Evolutionary conservation across 2,797 vertebrate species (phyloP).

Genomic region (Catamblyrhynchus diadema): DNA sequence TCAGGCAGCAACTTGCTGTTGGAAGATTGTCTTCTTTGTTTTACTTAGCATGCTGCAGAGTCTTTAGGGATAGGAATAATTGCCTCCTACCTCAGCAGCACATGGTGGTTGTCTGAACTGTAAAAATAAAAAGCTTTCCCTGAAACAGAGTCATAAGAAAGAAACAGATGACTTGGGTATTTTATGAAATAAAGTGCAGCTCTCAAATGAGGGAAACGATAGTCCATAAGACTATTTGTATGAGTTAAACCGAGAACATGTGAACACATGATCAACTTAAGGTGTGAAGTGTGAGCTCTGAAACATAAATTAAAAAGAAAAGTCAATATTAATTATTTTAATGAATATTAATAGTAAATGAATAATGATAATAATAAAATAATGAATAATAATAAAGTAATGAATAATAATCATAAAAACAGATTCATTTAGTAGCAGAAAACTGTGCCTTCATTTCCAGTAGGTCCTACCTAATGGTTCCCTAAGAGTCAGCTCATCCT

Average conservation of each 20-base stretch:
- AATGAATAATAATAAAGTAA: too few relatives aligned
- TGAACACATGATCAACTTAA: not conserved
- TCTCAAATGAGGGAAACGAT: not conserved
- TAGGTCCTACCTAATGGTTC: not conserved
- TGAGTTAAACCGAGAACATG: not conserved
- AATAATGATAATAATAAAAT: too few relatives aligned
- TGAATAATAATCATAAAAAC: too few relatives aligned
- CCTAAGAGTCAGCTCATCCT: not conserved
- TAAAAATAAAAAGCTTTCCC: not conserved
- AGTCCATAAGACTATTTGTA: not conserved
- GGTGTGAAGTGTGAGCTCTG: not conserved
- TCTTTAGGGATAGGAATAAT: not conserved
- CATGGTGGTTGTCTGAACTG: not conserved
- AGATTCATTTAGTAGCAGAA: not conserved
- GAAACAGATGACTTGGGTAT: not conserved
- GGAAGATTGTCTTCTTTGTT: not conserved
- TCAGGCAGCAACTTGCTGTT: slow-evolving; percentile 23
- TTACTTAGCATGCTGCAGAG: not conserved
- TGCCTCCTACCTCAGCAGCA: not conserved
- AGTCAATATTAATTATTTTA: not conserved
- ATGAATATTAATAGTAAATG: too few relatives aligned
- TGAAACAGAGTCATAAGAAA: not conserved
- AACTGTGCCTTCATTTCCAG: not conserved
- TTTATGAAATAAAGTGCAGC: not conserved
- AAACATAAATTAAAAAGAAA: not conserved